Evolutionary conservation across 2,113 vertebrate genomes (phyloP).

Genomic region (Eidolon helvum): DNA sequence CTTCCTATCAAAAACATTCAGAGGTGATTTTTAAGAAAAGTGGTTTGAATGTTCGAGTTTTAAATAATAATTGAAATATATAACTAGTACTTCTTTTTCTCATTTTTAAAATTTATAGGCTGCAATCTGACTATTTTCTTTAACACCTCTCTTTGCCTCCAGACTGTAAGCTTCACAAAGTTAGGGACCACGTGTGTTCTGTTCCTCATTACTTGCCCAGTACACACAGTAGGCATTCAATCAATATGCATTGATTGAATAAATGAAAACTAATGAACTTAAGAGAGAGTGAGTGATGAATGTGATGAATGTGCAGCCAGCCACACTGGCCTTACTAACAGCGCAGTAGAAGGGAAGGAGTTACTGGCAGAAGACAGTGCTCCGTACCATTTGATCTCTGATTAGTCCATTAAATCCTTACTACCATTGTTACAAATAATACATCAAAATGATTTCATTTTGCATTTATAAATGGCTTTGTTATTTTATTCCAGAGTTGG

Average conservation of each 20-base stretch:
- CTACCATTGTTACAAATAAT: not conserved
- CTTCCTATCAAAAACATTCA: not conserved
- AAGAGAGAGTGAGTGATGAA: not conserved
- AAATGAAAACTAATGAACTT: not conserved
- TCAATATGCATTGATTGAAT: not conserved
- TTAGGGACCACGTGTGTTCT: not conserved
- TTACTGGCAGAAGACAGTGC: too few species aligned
- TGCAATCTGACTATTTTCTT: not conserved
- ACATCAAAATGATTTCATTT: not conserved
- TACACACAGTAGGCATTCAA: not conserved
- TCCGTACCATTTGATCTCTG: not conserved
- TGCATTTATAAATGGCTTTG: conserved; percentile 13
- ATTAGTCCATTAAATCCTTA: not conserved
- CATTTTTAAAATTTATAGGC: not conserved
- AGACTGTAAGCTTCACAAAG: not conserved
- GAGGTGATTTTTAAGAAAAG: not conserved
- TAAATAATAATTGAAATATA: not conserved
- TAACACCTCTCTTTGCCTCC: not conserved
- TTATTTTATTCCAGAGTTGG: not conserved
- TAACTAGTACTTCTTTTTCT: not conserved
- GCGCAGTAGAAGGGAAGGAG: not conserved
- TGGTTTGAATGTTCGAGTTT: not conserved
- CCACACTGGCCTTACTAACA: not conserved
- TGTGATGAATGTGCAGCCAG: not conserved
- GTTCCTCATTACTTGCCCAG: not conserved